These are phyloP conservation scores for Phataginus tetradactyla DNA, from an alignment of 2,797 vertebrate genomes.

Conservation along the genomic window DNA sequence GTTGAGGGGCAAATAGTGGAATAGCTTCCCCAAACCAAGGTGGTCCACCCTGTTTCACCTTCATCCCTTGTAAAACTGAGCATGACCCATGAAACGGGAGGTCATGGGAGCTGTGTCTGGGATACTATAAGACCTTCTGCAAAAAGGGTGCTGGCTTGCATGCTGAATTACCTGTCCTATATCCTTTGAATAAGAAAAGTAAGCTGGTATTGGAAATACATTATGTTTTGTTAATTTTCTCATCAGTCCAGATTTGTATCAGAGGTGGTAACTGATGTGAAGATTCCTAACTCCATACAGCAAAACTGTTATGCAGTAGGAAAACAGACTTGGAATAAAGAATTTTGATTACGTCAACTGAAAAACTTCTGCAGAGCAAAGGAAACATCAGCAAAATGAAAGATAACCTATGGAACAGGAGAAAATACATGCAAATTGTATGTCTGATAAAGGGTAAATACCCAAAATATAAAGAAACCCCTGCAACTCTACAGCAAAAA, in stretches of 20 bases:
- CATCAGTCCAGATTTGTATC: not conserved
- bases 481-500: not conserved
- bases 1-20: not conserved
- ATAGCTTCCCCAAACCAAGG: not conserved
- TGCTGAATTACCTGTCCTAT: not conserved
- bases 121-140: not conserved
- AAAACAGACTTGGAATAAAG: not conserved
- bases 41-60: not conserved
- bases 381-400: not conserved
- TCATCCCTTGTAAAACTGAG: not conserved
- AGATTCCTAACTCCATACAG: not conserved
- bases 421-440: not conserved
- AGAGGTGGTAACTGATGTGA: not conserved
- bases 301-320: not conserved
- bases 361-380: not conserved
- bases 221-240: not conserved
- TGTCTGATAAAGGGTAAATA: not conserved
- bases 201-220: not conserved
- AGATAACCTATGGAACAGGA: not conserved
- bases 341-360: not conserved
- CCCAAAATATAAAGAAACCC: not conserved
- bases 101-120: not conserved
- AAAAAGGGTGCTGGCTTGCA: not conserved
- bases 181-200: not conserved
- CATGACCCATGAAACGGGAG: not conserved